Percentiles rank a stretch among this genome's conserved stretches.
phyloP scores from a whole-genome alignment of 2,113 vertebrate genomes.

The Rattus rattus region DNA sequence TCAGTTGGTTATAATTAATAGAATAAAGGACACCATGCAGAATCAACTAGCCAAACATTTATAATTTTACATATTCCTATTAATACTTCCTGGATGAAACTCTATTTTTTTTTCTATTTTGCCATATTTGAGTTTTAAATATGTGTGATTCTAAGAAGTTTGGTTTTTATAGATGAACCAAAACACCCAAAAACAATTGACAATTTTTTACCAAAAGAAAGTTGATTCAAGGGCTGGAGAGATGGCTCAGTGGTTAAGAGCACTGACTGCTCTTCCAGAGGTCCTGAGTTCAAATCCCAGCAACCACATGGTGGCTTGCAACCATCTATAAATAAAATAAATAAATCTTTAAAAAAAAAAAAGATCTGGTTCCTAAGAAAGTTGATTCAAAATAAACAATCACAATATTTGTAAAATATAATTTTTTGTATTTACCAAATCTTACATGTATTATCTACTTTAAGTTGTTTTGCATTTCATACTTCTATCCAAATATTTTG shows the following conservation, averaged over 20 bases:
- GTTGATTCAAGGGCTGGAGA: no score
- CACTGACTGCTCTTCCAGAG: no score
- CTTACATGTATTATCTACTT: no score
- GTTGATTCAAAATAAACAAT: background rate
- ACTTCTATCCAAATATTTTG: no score
- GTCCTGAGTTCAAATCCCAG: no score
- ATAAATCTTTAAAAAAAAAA: no score
- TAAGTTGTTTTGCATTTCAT: no score
- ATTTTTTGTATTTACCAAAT: background rate
- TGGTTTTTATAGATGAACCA: background rate
- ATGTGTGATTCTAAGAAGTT: background rate
- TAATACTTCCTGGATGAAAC: background rate
- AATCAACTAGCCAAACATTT: background rate
- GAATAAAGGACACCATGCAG: background rate
- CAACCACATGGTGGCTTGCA: no score
- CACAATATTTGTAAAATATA: background rate
- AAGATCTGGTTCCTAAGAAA: no score
- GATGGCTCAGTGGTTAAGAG: no score
- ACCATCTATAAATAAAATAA: no score
- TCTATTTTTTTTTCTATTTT: background rate
- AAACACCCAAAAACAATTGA: background rate
- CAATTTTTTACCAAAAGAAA: background rate
- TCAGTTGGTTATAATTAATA: slow-evolving; percentile 52
- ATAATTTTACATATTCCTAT: slow-evolving; percentile 10
- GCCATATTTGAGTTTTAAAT: background rate